Evolutionary conservation across 2,888 invertebrate genomes (phyloP).

Genomic region (Seladonia tumulorum): DNA sequence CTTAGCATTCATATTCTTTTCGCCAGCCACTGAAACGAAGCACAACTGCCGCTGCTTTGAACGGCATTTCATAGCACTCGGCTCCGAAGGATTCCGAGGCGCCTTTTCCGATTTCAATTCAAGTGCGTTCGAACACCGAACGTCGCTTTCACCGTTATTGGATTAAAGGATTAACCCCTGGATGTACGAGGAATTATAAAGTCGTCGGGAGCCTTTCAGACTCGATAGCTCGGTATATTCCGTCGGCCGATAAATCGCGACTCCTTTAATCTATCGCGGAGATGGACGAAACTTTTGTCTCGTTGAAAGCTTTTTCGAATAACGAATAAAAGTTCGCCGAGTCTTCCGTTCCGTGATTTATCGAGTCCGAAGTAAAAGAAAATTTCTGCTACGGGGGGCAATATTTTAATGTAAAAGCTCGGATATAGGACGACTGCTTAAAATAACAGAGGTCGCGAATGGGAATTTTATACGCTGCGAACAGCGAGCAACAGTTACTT

Average conservation of each 20-base stretch:
- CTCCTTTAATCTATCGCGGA: conserved; percentile 13
- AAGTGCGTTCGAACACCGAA: conserved; percentile 61
- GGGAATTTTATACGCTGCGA: not conserved
- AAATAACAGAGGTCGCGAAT: not conserved
- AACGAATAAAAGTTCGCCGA: conserved; percentile 4
- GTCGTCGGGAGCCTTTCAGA: conserved; percentile 25
- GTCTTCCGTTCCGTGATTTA: not conserved
- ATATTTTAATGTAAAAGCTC: conserved; percentile 1
- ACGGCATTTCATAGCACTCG: conserved; percentile 36
- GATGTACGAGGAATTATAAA: conserved; percentile 51
- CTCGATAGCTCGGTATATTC: conserved; percentile 17
- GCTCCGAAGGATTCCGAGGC: conserved; percentile 30
- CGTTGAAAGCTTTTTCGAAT: not conserved
- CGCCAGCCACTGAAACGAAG: conserved; percentile 36
- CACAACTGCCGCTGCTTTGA: conserved; percentile 49
- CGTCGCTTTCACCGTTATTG: conserved; percentile 57
- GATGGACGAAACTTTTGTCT: conserved; percentile 5
- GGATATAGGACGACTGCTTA: not conserved
- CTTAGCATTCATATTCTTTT: conserved; percentile 60
- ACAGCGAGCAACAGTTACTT: not conserved
- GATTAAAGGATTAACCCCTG: conserved; percentile 55
- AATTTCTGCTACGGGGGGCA: not conserved
- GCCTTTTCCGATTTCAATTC: conserved; percentile 59
- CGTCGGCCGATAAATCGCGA: not conserved
- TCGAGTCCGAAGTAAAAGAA: not conserved